These are phyloP conservation scores for Sialis lutaria DNA, from an alignment of 2,888 invertebrate species.

Conservation along the genomic window DNA sequence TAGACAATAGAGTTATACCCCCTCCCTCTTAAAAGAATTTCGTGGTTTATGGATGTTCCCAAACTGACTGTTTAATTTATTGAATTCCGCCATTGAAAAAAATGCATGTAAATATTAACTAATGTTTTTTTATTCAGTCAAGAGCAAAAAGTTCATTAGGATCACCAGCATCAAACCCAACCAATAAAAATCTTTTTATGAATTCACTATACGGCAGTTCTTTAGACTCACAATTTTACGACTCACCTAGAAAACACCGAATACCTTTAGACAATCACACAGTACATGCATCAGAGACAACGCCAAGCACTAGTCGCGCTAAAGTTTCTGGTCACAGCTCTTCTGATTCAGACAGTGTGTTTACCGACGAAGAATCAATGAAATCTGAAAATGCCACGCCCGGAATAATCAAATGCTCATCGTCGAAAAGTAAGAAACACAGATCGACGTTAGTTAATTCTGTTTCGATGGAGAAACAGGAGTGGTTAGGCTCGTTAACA, in stretches of 20 bases:
- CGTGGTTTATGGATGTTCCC: no score
- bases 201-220: conserved; percentile 13
- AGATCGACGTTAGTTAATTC: conserved; percentile 35
- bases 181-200: no score
- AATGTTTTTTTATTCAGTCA: no score
- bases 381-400: conserved; percentile 17
- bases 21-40: no score
- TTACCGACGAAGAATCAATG: conserved; percentile 50
- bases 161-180: no score
- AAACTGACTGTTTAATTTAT: no score
- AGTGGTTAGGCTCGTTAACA: conserved; percentile 29
- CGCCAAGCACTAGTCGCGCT: conserved; percentile 16
- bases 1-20: no score
- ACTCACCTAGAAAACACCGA: conserved; percentile 21
- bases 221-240: conserved; percentile 35
- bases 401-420: conserved; percentile 24
- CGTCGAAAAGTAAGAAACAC: conserved; percentile 25
- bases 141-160: no score
- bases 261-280: conserved; percentile 13
- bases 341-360: conserved; percentile 47
- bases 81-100: neutral
- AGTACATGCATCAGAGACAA: conserved; percentile 22
- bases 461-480: conserved; percentile 35
- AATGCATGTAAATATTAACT: neutral
- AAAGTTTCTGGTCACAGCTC: conserved; percentile 40